These are phyloP conservation scores for Aphelinus atriplicis DNA, from an alignment of 1,140 invertebrate species.

Conservation along the genomic window DNA sequence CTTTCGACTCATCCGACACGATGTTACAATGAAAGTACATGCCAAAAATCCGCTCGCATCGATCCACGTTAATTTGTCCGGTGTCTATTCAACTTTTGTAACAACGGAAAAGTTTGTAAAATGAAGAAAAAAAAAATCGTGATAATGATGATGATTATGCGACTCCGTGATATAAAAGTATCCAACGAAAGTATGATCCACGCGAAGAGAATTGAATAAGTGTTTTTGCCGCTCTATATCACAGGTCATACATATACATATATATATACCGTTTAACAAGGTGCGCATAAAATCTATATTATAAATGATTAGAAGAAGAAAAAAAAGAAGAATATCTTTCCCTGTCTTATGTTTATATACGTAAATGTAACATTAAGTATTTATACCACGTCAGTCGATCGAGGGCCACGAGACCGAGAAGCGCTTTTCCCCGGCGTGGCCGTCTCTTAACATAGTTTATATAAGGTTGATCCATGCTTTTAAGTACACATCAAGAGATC, in stretches of 20 bases:
- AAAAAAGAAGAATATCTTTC: constrained; percentile 34
- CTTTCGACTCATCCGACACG: constrained; percentile 3
- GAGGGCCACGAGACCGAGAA: constrained; percentile 55
- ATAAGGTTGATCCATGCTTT: constrained; percentile 29
- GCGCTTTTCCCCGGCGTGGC: constrained; percentile 25
- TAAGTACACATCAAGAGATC: constrained; percentile 39
- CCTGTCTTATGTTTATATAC: constrained; percentile 32
- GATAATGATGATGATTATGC: not conserved
- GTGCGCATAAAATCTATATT: constrained; percentile 51
- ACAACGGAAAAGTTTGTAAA: constrained; percentile 19
- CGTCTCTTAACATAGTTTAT: constrained; percentile 2
- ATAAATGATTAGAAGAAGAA: constrained; percentile 38
- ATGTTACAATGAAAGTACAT: constrained; percentile 18
- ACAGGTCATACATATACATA: constrained; percentile 52
- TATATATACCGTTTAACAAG: constrained; percentile 55
- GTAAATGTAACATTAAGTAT: constrained; percentile 27
- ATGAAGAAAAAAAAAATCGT: not conserved
- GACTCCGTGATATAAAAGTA: not conserved
- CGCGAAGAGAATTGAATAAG: constrained; percentile 25
- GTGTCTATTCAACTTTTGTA: constrained; percentile 4
- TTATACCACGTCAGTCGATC: constrained; percentile 40
- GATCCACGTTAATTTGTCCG: not conserved
- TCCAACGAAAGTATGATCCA: constrained; percentile 26
- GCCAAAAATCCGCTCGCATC: constrained; percentile 28
- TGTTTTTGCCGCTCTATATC: constrained; percentile 57